Percentiles rank a stretch among this genome's conserved stretches.
These are phyloP conservation scores for Cephus runcator DNA, from an alignment of 2,888 invertebrate species.

Conservation along the genomic window DNA sequence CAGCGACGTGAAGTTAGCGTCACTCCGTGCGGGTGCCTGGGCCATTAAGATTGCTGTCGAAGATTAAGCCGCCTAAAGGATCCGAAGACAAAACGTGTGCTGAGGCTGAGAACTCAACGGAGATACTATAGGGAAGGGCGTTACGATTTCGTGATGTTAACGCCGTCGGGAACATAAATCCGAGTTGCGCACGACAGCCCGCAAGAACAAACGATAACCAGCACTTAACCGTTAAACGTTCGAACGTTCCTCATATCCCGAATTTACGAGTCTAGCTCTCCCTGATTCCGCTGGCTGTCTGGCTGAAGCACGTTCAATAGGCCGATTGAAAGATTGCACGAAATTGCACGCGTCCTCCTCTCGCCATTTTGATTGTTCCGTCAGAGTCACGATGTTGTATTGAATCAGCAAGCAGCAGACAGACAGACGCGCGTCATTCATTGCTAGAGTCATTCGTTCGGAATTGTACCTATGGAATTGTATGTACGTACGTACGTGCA, in stretches of 20 bases:
- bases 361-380: background rate
- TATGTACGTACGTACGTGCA: background rate
- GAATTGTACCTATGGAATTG: background rate
- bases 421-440: background rate
- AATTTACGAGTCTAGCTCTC: constrained; percentile 19
- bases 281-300: background rate
- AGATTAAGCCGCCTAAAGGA: background rate
- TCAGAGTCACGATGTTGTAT: background rate
- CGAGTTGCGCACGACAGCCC: constrained; percentile 15
- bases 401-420: background rate
- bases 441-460: background rate
- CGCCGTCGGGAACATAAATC: constrained; percentile 4
- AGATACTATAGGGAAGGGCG: background rate
- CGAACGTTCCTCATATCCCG: background rate
- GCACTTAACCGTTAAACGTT: constrained; percentile 19
- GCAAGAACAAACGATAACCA: constrained; percentile 27
- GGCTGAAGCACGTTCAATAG: background rate
- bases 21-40: background rate
- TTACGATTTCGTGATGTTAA: background rate
- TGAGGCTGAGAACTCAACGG: background rate
- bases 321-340: constrained; percentile 39
- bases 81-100: background rate
- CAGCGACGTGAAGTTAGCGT: background rate
- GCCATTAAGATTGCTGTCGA: background rate
- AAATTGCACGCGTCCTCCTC: constrained; percentile 25